Conservation (phyloP, 2,113 vertebrate species). For the Elephantulus edwardii region DNA sequence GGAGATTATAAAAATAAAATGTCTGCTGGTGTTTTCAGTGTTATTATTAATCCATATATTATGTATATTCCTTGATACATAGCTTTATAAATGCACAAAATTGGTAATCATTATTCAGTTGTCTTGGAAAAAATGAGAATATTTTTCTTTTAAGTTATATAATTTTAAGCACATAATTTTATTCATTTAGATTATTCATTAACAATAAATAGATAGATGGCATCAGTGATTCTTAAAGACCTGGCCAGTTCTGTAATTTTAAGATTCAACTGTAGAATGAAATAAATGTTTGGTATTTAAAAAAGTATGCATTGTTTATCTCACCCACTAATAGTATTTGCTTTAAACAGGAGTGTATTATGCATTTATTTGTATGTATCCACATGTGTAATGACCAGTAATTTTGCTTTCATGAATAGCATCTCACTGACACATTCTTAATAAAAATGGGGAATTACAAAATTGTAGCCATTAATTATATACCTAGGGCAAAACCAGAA, state of each 20-base stretch:
- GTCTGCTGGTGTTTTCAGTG: not conserved
- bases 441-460: conserved; percentile 34
- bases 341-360: not conserved
- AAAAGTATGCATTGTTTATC: not conserved
- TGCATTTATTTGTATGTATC: conserved; percentile 19
- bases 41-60: not conserved
- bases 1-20: not conserved
- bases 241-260: not conserved
- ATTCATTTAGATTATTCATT: not conserved
- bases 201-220: not conserved
- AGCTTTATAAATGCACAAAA: not conserved
- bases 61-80: not conserved
- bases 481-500: not conserved
- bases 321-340: not conserved
- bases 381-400: conserved; percentile 5
- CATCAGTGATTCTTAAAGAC: not conserved
- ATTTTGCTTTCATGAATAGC: conserved; percentile 42
- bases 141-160: not conserved
- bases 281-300: not conserved
- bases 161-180: not conserved
- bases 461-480: conserved; percentile 57
- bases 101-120: not conserved
- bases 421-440: conserved; percentile 46
- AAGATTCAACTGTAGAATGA: conserved; percentile 1
- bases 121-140: not conserved